These are phyloP conservation scores for Okamejei kenojei DNA, from an alignment of 2,797 vertebrate genomes.

Conservation along the genomic window DNA sequence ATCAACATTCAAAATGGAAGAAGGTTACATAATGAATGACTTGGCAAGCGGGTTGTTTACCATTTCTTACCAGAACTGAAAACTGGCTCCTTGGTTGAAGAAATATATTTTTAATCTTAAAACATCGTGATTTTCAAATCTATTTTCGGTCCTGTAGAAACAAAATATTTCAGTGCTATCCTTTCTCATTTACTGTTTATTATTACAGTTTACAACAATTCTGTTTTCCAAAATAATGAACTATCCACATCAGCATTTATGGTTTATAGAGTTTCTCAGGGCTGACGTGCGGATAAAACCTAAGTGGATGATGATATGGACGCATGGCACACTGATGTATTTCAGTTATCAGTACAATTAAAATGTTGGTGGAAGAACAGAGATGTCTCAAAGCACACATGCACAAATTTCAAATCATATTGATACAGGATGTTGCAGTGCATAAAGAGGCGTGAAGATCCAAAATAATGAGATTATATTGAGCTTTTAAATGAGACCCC, in stretches of 20 bases:
- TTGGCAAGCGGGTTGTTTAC: conserved; percentile 62
- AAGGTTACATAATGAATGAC: conserved; percentile 63
- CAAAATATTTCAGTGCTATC: too few species aligned
- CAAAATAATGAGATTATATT: too few species aligned
- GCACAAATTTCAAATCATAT: background rate
- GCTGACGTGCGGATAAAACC: background rate
- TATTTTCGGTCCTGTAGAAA: background rate
- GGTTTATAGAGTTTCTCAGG: background rate
- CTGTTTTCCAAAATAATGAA: too few species aligned
- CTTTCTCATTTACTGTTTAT: too few species aligned
- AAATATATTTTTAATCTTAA: background rate
- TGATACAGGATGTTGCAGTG: too few species aligned
- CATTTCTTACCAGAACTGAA: conserved; percentile 60
- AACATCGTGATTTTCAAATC: background rate
- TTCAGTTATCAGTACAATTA: background rate
- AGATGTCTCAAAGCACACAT: too few species aligned
- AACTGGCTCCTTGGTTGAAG: conserved; percentile 36
- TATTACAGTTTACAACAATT: background rate
- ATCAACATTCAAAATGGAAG: conserved; percentile 68
- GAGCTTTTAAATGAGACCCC: too few species aligned
- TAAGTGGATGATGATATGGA: background rate
- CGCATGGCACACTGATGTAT: background rate
- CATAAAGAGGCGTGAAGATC: too few species aligned
- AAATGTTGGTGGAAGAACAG: background rate
- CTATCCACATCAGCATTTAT: background rate